Evolutionary conservation across 2,888 invertebrate genomes (phyloP).

Genomic region (Bimastos eiseni): DNA sequence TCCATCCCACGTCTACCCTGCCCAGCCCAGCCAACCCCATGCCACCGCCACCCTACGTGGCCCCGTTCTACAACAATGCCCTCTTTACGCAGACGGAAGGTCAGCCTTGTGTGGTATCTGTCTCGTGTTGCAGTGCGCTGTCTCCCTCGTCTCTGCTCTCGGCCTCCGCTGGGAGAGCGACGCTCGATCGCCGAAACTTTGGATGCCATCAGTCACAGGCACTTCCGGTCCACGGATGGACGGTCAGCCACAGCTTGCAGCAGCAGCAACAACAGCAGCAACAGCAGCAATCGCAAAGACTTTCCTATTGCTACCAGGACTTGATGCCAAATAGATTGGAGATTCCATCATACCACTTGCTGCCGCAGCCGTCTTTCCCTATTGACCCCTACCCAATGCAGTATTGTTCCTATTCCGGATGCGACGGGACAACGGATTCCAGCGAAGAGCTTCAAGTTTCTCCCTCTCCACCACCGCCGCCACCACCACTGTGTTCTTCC

Average conservation of each 20-base stretch:
- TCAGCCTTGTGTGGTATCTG: not conserved
- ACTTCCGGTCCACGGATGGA: not conserved
- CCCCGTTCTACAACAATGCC: not conserved
- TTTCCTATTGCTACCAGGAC: not conserved
- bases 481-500: not conserved
- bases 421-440: not conserved
- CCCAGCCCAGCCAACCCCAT: not conserved
- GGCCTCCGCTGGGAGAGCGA: not conserved
- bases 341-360: not conserved
- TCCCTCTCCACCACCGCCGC: constrained; percentile 1
- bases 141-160: not conserved
- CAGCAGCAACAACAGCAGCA: not conserved
- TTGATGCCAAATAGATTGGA: constrained; percentile 1
- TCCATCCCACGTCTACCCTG: not conserved
- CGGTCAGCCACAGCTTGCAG: not conserved
- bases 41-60: not conserved
- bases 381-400: not conserved
- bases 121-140: not conserved
- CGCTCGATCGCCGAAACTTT: not conserved
- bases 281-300: not conserved
- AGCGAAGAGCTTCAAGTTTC: not conserved
- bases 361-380: not conserved
- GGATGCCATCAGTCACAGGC: not conserved
- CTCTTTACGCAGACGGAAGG: not conserved
- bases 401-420: not conserved